These are phyloP conservation scores for Gortyna flavago DNA, from an alignment of 2,888 invertebrate genomes.

Conservation along the genomic window DNA sequence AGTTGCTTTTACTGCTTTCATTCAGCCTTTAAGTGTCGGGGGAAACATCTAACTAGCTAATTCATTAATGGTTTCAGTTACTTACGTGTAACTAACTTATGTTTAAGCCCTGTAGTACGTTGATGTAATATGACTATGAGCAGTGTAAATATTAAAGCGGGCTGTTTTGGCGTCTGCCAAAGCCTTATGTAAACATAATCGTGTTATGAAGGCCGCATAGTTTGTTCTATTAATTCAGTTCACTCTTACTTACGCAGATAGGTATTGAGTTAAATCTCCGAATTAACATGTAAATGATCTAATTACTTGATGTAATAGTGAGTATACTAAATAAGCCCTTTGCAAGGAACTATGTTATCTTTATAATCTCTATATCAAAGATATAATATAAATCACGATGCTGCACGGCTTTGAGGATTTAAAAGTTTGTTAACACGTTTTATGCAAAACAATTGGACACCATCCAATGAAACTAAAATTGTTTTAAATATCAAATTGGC, in stretches of 20 bases:
- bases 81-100: slow-evolving; percentile 35
- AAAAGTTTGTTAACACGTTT: slow-evolving; percentile 46
- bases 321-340: slow-evolving; percentile 28
- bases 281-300: slow-evolving; percentile 42
- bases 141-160: slow-evolving; percentile 23
- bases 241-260: slow-evolving; percentile 25
- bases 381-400: slow-evolving; percentile 36
- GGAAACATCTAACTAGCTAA: slow-evolving; percentile 14
- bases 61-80: slow-evolving; percentile 36
- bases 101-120: not conserved
- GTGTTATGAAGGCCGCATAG: slow-evolving; percentile 22
- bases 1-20: slow-evolving; percentile 44
- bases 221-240: slow-evolving; percentile 20
- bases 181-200: slow-evolving; percentile 24
- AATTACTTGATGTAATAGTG: slow-evolving; percentile 41
- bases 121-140: slow-evolving; percentile 12
- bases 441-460: slow-evolving; percentile 49
- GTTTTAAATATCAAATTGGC: slow-evolving; percentile 28
- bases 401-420: slow-evolving; percentile 27
- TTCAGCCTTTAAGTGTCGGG: slow-evolving; percentile 31
- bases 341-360: slow-evolving; percentile 28
- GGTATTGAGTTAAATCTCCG: slow-evolving; percentile 26
- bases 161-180: slow-evolving; percentile 9
- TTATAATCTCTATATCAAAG: slow-evolving; percentile 12
- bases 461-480: slow-evolving; percentile 47